Percentiles rank a stretch among this genome's conserved stretches.
Conservation (phyloP, 2,113 vertebrate genomes). For the Malaclemys terrapin region DNA sequence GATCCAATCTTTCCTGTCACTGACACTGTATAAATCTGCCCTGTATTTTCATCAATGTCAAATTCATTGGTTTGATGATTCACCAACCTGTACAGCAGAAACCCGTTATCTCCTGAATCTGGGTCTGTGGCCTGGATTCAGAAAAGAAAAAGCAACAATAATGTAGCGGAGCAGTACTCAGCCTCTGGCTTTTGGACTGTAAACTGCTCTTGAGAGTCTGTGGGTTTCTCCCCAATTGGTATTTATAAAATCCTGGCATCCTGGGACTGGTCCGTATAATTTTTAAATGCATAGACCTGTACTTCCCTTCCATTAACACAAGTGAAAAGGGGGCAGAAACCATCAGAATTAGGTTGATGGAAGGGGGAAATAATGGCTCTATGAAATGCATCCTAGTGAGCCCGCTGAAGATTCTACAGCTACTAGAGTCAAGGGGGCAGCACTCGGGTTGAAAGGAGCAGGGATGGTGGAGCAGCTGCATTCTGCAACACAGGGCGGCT, state of each 20-base stretch:
- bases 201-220: rapidly evolving
- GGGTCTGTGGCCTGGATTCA: slow-evolving; percentile 79
- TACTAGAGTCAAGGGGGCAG: neutral
- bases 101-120: slow-evolving; percentile 65
- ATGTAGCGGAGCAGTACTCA: neutral
- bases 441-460: neutral
- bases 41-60: slow-evolving; percentile 76
- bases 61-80: slow-evolving; percentile 30
- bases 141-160: neutral
- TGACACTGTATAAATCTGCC: slow-evolving; percentile 80
- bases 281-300: neutral
- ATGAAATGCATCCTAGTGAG: neutral
- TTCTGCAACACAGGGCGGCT: neutral
- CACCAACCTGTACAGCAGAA: slow-evolving; percentile 78
- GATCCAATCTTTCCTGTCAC: slow-evolving; percentile 41
- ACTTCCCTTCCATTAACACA: neutral
- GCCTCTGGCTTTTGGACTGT: neutral
- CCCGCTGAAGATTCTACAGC: neutral
- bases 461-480: neutral
- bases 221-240: neutral
- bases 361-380: neutral
- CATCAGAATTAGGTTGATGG: neutral
- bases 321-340: neutral
- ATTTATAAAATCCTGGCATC: neutral
- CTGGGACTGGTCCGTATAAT: neutral